Base-by-base conservation (phyloP, 2,797 vertebrate genomes). In the Xerus rutilus region DNA sequence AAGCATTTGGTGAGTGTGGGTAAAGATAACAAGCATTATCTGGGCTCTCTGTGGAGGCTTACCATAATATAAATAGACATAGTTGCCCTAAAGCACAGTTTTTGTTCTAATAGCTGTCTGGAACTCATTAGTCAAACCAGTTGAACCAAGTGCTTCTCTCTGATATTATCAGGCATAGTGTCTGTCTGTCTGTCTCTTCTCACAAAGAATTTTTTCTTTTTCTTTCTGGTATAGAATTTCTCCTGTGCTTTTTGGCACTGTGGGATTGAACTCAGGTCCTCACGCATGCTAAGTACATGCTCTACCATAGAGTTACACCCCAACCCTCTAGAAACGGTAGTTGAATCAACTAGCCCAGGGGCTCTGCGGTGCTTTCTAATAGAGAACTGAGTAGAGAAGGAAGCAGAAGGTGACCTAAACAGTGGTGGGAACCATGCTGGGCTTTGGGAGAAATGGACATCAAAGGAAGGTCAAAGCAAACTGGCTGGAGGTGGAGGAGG, bases 1-100 rank as follows among this genome's bases (percentile, higher is more conserved):
- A 98, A 97, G 94, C 92, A 94, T 97, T 97, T 96, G 96, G 67
- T n/a, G 82, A 72, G 74, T 91, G 64, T 96, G 83, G 64, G 88
- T 94, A 76, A 92, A 72, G 84, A 92, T 90, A 93, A 67, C 69
- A 83, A 94, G 93, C 90, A 95, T 88, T 96, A 86, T 96, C 78
- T 91, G 87, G 79, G 87, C 52, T 96, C 69, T 97, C 92, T 49
- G 52, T 54, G 92, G 90, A 93, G 67, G 84, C 78, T 95, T 72
- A 62, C 82, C 81, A 59, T 59, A 79, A 88, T 39, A 67, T 89
- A 94, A 96, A 97, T 72, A 97, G 94, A 88, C 43, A 15, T 23
- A 91, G 91, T 87, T 81, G 85, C 77, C 77, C 88, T 14, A 95
- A 93, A 95, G 74, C 88, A 28, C 90, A 64, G 30, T n/a, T 97